Evolutionary conservation across 2,888 invertebrate species (phyloP).

Genomic region (Lymantria dispar): DNA sequence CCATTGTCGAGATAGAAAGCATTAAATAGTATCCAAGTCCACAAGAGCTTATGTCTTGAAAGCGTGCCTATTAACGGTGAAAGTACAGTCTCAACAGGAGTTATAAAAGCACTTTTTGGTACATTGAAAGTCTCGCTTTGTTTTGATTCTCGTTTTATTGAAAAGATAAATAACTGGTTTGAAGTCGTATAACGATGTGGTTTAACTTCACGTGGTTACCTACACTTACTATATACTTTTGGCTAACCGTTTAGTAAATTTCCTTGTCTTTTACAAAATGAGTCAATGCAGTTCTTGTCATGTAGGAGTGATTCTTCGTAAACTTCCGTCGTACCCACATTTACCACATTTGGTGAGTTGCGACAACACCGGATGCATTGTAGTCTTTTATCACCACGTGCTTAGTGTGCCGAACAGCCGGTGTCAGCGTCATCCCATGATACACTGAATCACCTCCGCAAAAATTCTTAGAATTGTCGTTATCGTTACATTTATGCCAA

Average conservation of each 20-base stretch:
- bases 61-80: conserved; percentile 65
- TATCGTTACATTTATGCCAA: conserved; percentile 20
- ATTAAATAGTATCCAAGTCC: conserved; percentile 28
- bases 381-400: conserved; percentile 62
- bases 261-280: conserved; percentile 37
- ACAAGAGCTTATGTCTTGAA: conserved; percentile 32
- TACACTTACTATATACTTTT: conserved; percentile 23
- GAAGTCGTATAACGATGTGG: conserved; percentile 1
- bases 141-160: conserved; percentile 21
- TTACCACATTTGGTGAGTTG: conserved; percentile 50
- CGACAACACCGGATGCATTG: conserved; percentile 57
- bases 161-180: conserved; percentile 28
- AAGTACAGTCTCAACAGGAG: conserved; percentile 52
- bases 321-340: conserved; percentile 67
- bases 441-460: conserved; percentile 47
- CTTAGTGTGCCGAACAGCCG: conserved; percentile 47
- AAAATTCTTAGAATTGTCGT: conserved; percentile 43
- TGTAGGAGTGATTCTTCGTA: conserved; percentile 55
- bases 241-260: conserved; percentile 17
- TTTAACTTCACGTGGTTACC: conserved; percentile 19
- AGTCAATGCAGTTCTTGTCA: conserved; percentile 48
- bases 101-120: conserved; percentile 33
- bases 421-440: conserved; percentile 35
- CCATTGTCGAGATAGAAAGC: conserved; percentile 59
- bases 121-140: conserved; percentile 15